phyloP scores from a whole-genome alignment of 2,113 vertebrate genomes.

The Syngnathoides biaculeatus region DNA sequence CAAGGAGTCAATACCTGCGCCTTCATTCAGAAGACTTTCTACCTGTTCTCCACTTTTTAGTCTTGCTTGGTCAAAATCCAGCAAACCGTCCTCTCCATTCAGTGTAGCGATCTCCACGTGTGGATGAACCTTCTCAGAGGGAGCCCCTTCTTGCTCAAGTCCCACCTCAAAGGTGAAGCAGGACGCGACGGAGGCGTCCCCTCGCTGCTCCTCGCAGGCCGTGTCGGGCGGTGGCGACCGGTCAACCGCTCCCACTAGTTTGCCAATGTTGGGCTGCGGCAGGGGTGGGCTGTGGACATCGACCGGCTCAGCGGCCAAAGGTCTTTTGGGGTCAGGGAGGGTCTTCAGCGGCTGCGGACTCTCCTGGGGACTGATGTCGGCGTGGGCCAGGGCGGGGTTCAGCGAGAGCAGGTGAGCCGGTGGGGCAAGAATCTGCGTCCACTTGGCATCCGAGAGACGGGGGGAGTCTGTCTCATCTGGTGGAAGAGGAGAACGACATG shows the following conservation, averaged over 20 bases:
- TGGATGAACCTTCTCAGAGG: conserved; percentile 1
- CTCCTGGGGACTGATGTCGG: conserved; percentile 76
- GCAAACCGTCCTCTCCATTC: conserved; percentile 19
- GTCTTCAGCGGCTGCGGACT: conserved; percentile 81
- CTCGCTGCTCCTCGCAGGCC: conserved; percentile 48
- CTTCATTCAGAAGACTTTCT: conserved; percentile 34
- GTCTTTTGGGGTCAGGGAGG: conserved; percentile 73
- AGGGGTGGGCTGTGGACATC: conserved; percentile 72
- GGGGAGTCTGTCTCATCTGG: conserved; percentile 88
- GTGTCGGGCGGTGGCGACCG: conserved; percentile 58
- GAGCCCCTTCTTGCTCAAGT: conserved; percentile 13
- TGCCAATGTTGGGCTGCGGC: conserved; percentile 75
- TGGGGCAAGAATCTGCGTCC: conserved; percentile 91
- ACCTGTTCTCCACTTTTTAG: conserved; percentile 23
- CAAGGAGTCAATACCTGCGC: background rate
- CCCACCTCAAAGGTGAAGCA: conserved; percentile 57
- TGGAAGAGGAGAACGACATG: conserved; percentile 21
- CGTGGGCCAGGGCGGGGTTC: conserved; percentile 76
- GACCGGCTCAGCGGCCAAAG: conserved; percentile 69
- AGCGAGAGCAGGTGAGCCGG: conserved; percentile 78
- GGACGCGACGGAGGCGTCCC: conserved; percentile 21
- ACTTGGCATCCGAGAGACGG: conserved; percentile 85
- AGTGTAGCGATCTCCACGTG: conserved; percentile 15
- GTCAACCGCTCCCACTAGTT: conserved; percentile 69
- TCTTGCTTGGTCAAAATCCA: conserved; percentile 22